These are phyloP conservation scores for Rostratula benghalensis DNA, from an alignment of 2,113 vertebrate genomes.

Conservation along the genomic window DNA sequence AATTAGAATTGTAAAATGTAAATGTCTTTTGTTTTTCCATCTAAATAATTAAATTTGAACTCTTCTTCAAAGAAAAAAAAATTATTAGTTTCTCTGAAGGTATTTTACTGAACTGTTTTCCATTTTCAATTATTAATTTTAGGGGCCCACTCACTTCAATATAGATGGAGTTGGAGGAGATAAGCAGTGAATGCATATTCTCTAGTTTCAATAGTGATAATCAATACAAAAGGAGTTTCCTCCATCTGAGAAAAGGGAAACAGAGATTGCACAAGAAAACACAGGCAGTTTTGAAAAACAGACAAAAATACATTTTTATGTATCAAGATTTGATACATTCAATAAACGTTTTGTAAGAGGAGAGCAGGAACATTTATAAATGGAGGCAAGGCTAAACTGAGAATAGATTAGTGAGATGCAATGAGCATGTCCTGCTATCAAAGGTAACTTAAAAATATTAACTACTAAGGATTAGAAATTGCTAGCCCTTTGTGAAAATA, in stretches of 20 bases:
- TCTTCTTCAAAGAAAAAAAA: neutral
- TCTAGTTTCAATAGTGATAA: neutral
- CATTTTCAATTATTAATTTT: neutral
- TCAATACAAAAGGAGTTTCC: neutral
- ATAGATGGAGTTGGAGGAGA: neutral
- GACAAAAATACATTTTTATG: neutral
- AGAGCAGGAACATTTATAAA: neutral
- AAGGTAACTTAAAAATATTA: neutral
- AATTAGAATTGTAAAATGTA: neutral
- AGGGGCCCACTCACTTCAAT: neutral
- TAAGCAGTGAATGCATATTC: neutral
- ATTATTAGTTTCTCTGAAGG: neutral
- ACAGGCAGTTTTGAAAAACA: neutral
- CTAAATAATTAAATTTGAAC: neutral
- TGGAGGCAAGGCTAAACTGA: neutral
- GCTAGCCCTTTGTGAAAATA: neutral
- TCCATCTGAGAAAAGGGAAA: neutral
- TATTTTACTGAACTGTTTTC: neutral
- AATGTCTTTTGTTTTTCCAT: neutral
- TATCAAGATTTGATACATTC: neutral
- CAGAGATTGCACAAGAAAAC: neutral
- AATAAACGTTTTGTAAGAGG: neutral
- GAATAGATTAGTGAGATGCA: neutral
- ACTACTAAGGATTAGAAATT: neutral
- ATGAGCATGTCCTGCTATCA: neutral